These are phyloP conservation scores for Cylindroiulus punctatus DNA, from an alignment of 2,888 invertebrate genomes.

Conservation along the genomic window DNA sequence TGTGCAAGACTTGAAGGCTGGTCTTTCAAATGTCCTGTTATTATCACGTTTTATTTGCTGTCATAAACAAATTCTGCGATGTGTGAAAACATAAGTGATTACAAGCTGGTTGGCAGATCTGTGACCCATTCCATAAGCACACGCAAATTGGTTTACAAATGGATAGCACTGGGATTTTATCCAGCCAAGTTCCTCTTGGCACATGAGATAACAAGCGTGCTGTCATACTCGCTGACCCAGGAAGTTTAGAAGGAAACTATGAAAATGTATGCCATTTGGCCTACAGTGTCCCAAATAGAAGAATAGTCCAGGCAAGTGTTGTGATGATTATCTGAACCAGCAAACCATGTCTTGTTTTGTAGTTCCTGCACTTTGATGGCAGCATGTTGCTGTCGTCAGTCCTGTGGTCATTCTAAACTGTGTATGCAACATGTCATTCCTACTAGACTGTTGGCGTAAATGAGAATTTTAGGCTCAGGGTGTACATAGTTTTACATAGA, in stretches of 20 bases:
- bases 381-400: neutral
- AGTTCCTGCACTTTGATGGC: neutral
- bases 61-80: conserved; percentile 10
- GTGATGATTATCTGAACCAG: neutral
- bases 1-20: neutral
- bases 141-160: conserved; percentile 9
- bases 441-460: neutral
- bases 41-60: neutral
- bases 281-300: neutral
- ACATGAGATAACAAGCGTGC: neutral
- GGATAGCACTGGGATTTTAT: neutral
- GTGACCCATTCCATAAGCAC: conserved; percentile 35
- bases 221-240: neutral
- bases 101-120: neutral
- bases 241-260: neutral
- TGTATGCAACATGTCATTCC: neutral
- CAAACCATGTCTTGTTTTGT: neutral
- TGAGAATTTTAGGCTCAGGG: neutral
- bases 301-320: conserved; percentile 9
- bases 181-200: conserved; percentile 29
- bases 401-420: neutral
- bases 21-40: neutral
- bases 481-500: neutral
- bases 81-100: conserved; percentile 31
- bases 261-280: neutral